Conservation (phyloP, 1,140 invertebrate genomes). For the Cherax quadricarinatus region DNA sequence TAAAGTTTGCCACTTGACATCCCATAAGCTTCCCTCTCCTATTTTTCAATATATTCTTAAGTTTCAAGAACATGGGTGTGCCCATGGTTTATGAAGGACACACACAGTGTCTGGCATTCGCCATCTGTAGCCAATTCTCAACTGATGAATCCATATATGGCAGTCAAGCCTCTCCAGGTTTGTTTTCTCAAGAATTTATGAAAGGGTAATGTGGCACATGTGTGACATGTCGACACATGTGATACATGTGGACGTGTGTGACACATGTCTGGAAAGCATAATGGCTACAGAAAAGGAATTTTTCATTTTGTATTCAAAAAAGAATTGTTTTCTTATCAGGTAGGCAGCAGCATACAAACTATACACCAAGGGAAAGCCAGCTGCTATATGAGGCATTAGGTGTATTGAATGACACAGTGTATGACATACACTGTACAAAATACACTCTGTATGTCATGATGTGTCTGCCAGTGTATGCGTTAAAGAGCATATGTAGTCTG, state of each 20-base stretch:
- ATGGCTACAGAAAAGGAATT: not conserved
- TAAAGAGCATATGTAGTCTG: not conserved
- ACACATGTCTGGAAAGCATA: not conserved
- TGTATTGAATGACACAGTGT: not conserved
- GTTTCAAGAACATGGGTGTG: too few species aligned
- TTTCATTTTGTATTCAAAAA: not conserved
- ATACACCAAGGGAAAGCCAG: not conserved
- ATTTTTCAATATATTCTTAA: too few species aligned
- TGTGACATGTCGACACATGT: not conserved
- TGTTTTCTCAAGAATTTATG: too few species aligned
- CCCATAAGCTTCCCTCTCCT: too few species aligned
- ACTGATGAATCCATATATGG: too few species aligned
- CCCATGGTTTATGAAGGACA: too few species aligned
- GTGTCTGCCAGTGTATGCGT: not conserved
- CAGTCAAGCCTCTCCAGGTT: too few species aligned
- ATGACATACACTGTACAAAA: too few species aligned
- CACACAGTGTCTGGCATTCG: too few species aligned
- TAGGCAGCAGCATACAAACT: not conserved
- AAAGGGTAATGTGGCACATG: too few species aligned
- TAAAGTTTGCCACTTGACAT: too few species aligned
- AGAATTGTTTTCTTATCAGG: not conserved
- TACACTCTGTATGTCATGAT: not conserved
- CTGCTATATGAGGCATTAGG: not conserved
- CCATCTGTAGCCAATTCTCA: too few species aligned
- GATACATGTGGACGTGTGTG: not conserved